Evolutionary conservation across 2,113 vertebrate genomes (phyloP).

Genomic region (Chloroceryle aenea): DNA sequence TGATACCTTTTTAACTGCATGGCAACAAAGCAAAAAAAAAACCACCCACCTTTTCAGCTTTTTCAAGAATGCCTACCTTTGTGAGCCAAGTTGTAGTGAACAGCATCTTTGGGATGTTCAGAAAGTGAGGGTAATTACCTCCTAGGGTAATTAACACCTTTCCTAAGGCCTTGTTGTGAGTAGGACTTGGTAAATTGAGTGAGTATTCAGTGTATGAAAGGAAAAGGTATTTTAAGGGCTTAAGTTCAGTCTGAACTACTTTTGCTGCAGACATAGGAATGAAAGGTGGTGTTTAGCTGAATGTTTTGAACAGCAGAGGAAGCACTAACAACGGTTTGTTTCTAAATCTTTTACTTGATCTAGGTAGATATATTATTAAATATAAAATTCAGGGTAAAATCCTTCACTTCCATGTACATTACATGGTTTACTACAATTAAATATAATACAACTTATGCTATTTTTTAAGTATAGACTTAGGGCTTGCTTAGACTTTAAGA

Average conservation of each 20-base stretch:
- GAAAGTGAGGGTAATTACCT: slow-evolving; percentile 26
- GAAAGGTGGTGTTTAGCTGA: background rate
- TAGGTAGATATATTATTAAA: slow-evolving; percentile 46
- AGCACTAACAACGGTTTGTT: slow-evolving; percentile 42
- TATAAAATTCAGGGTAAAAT: slow-evolving; percentile 74
- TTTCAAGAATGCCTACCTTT: slow-evolving; percentile 29
- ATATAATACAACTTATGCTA: slow-evolving; percentile 25
- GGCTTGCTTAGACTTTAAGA: slow-evolving; percentile 57
- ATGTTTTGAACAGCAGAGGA: background rate
- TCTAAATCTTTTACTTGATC: slow-evolving; percentile 51
- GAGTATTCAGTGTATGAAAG: slow-evolving; percentile 33
- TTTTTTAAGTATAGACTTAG: slow-evolving; percentile 63
- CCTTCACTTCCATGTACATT: slow-evolving; percentile 76
- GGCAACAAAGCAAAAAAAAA: slow-evolving; percentile 38
- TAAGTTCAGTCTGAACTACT: slow-evolving; percentile 55
- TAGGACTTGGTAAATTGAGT: background rate
- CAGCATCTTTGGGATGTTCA: background rate
- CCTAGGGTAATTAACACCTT: slow-evolving; percentile 2
- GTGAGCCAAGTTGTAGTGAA: background rate
- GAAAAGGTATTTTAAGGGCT: slow-evolving; percentile 74
- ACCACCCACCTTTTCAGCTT: background rate
- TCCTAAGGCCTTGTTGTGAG: background rate
- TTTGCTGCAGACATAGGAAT: slow-evolving; percentile 31
- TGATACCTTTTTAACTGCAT: slow-evolving; percentile 63
- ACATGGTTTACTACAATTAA: slow-evolving; percentile 69